Conservation (phyloP, 2,113 vertebrate genomes). For the Gambusia affinis region DNA sequence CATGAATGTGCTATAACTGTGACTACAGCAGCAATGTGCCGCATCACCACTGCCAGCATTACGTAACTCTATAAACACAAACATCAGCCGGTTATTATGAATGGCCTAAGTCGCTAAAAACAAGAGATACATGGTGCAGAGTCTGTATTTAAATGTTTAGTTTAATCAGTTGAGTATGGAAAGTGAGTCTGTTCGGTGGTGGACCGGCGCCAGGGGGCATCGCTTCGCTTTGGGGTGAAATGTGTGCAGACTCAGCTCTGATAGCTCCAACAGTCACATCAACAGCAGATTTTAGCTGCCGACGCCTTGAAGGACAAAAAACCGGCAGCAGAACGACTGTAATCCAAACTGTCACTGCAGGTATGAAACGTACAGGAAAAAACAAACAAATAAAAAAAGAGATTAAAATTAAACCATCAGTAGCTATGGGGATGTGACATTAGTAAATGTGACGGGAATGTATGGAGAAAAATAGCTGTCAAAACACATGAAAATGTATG, state of each 20-base stretch:
- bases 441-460: slow-evolving; percentile 49
- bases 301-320: background rate
- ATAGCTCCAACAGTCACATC: background rate
- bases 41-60: slow-evolving; percentile 44
- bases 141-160: slow-evolving; percentile 1
- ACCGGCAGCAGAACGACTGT: background rate
- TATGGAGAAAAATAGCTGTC: background rate
- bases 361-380: background rate
- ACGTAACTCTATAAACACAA: slow-evolving; percentile 53
- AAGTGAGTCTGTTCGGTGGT: slow-evolving; percentile 10
- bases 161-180: slow-evolving; percentile 33
- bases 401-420: slow-evolving; percentile 19
- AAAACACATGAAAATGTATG: background rate
- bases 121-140: slow-evolving; percentile 3
- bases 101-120: slow-evolving; percentile 32
- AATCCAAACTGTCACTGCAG: background rate
- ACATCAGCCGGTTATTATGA: slow-evolving; percentile 55
- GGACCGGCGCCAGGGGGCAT: slow-evolving; percentile 25
- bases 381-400: slow-evolving; percentile 30
- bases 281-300: background rate
- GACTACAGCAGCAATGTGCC: slow-evolving; percentile 45
- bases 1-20: slow-evolving; percentile 28
- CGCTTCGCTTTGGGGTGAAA: slow-evolving; percentile 11
- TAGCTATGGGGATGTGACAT: slow-evolving; percentile 41
- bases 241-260: slow-evolving; percentile 27